Evolutionary conservation across 2,797 vertebrate species (phyloP), one percentile per base, ranked within the genome.

Genomic region (Ceryle rudis): DNA sequence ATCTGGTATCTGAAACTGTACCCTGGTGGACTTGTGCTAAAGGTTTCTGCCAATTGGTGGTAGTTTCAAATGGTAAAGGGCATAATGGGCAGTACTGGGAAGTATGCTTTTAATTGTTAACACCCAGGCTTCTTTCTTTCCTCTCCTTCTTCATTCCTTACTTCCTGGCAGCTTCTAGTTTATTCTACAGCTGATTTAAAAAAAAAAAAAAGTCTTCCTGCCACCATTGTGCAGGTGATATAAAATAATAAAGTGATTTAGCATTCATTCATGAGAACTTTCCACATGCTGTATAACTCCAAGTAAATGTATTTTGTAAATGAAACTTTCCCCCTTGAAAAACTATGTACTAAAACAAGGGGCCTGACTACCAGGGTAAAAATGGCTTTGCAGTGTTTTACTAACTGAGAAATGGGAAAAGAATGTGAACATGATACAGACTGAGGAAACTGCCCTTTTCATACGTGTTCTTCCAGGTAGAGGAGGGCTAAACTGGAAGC

Each of bases 191-290:
- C 6, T 7, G 2, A 3, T 47, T 78, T 14, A 10, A 28, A 51
- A 28, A 51, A 51, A 16, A 14, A 41, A 37, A 46, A 21, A 7
- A 19, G 3, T 39, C 11, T 81, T 81, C 61, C 54, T 72, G 42
- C 29, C 6, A 54, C n/a, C 13, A 2, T 5, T 0, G 0, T 33
- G 17, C n/a, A n/a, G n/a, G n/a, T n/a, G n/a, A n/a, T n/a, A n/a
- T n/a, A n/a, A n/a, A n/a, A n/a, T n/a, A n/a, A n/a, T n/a, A n/a
- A n/a, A 39, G 10, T 60, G 81, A 54, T 31, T 57, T 23, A 49
- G 46, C 13, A 8, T 69, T 58, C 3, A 51, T 75, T 54, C 26
- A 28, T 22, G 26, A 71, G 35, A 61, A 46, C 26, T 66, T 84
- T 11, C 11, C n/a, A 55, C 49, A 65, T 49, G 22, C 35, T 74